Evolutionary conservation across 2,888 invertebrate species (phyloP).

Genomic region (Cosmia pyralina): DNA sequence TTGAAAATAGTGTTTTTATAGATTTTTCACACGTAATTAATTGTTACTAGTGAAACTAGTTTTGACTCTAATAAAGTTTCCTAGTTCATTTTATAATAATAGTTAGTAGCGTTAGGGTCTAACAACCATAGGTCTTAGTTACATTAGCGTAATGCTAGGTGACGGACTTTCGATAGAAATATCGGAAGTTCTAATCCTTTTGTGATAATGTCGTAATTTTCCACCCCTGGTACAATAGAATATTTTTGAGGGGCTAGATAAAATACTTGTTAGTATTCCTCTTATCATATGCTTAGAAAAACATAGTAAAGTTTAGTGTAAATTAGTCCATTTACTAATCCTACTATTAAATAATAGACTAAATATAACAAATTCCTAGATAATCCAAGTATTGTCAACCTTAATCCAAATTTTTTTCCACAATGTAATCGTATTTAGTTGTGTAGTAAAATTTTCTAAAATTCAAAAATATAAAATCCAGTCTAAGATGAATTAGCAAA

Average conservation of each 20-base stretch:
- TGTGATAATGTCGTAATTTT: constrained; percentile 41
- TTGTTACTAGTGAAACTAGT: constrained; percentile 52
- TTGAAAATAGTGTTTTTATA: constrained; percentile 48
- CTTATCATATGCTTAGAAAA: constrained; percentile 39
- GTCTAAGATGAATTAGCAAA: constrained; percentile 53
- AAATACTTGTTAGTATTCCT: constrained; percentile 46
- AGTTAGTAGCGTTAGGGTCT: constrained; percentile 58
- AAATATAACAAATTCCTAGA: constrained; percentile 43
- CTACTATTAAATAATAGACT: constrained; percentile 46
- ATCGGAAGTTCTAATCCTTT: constrained; percentile 43
- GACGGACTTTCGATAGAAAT: constrained; percentile 35
- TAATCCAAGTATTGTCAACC: constrained; percentile 52
- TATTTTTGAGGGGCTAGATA: constrained; percentile 52
- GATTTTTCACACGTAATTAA: constrained; percentile 32
- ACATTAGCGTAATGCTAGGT: constrained; percentile 57
- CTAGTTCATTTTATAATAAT: constrained; percentile 31
- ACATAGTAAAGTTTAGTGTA: constrained; percentile 51
- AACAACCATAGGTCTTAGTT: constrained; percentile 34
- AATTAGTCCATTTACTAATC: constrained; percentile 52
- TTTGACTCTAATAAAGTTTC: constrained; percentile 39
- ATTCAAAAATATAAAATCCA: constrained; percentile 39
- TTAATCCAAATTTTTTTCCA: constrained; percentile 48
- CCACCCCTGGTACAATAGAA: constrained; percentile 51
- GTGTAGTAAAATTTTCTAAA: constrained; percentile 46
- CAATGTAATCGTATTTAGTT: constrained; percentile 54